Base-by-base conservation (phyloP, 2,113 vertebrate species). In the Suncus etruscus region DNA sequence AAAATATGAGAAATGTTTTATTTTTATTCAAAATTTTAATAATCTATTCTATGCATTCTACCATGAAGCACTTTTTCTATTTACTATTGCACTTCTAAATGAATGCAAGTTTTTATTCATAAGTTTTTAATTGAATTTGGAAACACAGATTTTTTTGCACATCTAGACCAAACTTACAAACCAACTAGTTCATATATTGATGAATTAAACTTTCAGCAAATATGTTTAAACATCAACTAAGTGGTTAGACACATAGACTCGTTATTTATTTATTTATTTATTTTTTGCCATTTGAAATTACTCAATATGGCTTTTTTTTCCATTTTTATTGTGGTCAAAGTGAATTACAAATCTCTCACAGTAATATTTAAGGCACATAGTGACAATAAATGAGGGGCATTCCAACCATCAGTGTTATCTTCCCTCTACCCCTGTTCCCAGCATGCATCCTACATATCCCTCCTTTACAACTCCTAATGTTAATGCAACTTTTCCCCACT, bases 61-160 rank as follows among this genome's bases (percentile, higher is more conserved):
- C 27, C 15, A 83, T 81, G 66, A 69, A 89, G 11, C 16, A 4
- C 3, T 50, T 50, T 82, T 86, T 63, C 0, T 54, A 4, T n/a
- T 90, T 94, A 90, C 2, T 9, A 78, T 74, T 68, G 2, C 9
- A 58, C 61, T 65, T 65, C 48, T 50, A 31, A 4, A 50, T 1
- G 0, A 93, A 87, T 9, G 70, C 32, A 47, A 25, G 58, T 27
- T 73, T 90, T 66, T 74, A 87, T 77, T 81, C 68, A 73, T 84
- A 66, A 70, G 18, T 77, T 74, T 92, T 65, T 89, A 68, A 82
- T 31, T 93, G 12, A 14, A 81, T 84, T 91, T 70, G 39, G 5
- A 87, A 83, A 79, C 70, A 18, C 29, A 2, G 10, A 7, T 10
- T 29, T 10, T 29, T 91, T 93, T 92, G 54, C 48, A 63, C 10